Evolutionary conservation across 1,140 invertebrate species (phyloP).

Genomic region (Drusus annulatus): DNA sequence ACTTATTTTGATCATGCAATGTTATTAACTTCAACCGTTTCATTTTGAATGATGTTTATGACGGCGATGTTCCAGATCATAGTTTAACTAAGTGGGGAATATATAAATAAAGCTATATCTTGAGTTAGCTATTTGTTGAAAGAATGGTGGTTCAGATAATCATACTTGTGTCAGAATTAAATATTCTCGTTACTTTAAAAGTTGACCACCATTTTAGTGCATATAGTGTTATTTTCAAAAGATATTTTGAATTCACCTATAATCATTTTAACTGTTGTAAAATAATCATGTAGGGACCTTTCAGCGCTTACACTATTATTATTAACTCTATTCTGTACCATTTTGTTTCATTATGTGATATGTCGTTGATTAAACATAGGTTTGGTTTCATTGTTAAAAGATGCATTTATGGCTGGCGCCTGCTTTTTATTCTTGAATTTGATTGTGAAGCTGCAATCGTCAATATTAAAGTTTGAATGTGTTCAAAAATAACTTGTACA

Average conservation of each 20-base stretch:
- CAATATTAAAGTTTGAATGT: constrained; percentile 21
- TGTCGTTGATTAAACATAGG: constrained; percentile 8
- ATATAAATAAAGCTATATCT: background rate
- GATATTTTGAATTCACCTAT: background rate
- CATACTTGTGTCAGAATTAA: too few species aligned
- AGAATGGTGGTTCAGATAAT: background rate
- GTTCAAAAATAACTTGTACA: constrained; percentile 28
- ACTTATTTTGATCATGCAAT: too few species aligned
- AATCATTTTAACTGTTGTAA: background rate
- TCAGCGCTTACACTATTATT: background rate
- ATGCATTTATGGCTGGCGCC: constrained; percentile 34
- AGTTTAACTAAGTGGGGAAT: constrained; percentile 7
- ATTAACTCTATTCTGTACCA: background rate
- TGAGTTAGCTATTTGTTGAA: background rate
- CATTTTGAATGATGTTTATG: background rate
- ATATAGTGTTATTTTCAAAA: background rate
- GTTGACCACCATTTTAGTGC: background rate
- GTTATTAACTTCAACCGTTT: too few species aligned
- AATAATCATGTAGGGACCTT: background rate
- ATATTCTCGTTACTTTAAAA: too few species aligned
- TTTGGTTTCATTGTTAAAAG: constrained; percentile 22
- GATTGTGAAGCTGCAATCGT: constrained; percentile 24
- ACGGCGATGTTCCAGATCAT: background rate
- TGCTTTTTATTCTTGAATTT: constrained; percentile 28
- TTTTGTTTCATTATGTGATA: constrained; percentile 34